phyloP scores from a whole-genome alignment of 2,113 vertebrate species.

The Lagenorhynchus albirostris region DNA sequence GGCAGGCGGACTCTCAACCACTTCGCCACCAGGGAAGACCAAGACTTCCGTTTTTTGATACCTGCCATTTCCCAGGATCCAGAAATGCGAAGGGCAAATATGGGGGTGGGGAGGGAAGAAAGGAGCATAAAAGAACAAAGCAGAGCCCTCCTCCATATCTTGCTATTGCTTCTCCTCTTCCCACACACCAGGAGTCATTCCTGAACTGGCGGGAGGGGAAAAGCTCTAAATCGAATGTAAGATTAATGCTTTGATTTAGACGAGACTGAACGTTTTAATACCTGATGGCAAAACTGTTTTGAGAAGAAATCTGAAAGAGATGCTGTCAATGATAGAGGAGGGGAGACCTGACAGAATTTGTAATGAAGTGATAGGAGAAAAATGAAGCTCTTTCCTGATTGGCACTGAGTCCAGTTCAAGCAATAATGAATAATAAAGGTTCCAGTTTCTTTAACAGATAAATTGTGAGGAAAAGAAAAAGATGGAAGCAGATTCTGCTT shows the following conservation, averaged over 20 bases:
- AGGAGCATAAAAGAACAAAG: neutral
- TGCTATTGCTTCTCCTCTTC: neutral
- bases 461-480: neutral
- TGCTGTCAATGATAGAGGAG: neutral
- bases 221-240: neutral
- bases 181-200: neutral
- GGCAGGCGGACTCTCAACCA: too few relatives aligned
- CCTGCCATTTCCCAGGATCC: neutral
- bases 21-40: too few relatives aligned
- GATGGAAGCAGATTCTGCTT: neutral
- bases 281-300: slow-evolving; percentile 12
- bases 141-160: neutral
- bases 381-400: neutral
- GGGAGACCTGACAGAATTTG: neutral
- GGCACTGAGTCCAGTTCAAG: neutral
- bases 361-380: neutral
- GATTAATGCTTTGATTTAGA: slow-evolving; percentile 29
- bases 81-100: neutral
- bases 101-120: neutral
- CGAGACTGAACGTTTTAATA: neutral
- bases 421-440: neutral
- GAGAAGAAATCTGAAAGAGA: slow-evolving; percentile 24
- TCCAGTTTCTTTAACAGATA: neutral
- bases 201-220: neutral
- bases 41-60: neutral